phyloP scores from a whole-genome alignment of 2,113 vertebrate species.

The Atrichornis clamosus region DNA sequence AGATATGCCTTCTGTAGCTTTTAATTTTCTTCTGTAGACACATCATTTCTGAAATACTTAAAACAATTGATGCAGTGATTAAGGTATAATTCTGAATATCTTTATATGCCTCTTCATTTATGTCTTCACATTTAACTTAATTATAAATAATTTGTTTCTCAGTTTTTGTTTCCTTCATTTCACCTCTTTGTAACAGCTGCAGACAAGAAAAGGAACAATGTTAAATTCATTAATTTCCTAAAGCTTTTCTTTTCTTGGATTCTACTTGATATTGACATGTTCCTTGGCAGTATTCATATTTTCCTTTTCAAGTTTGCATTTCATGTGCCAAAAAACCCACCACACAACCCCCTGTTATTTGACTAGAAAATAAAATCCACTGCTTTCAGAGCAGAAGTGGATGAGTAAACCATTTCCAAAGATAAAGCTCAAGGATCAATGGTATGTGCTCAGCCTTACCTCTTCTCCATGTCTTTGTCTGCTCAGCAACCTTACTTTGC shows the following conservation, averaged over 20 bases:
- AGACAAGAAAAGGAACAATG: not conserved
- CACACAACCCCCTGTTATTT: not conserved
- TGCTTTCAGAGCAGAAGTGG: not conserved
- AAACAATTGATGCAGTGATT: accelerated
- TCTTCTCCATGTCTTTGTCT: not conserved
- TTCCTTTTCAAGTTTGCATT: not conserved
- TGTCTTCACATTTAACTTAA: not conserved
- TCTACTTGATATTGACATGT: not conserved
- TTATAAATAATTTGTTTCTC: not conserved
- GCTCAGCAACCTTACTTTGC: not conserved
- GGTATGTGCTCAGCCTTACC: not conserved
- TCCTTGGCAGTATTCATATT: not conserved
- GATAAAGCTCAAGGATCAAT: not conserved
- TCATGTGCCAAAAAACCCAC: not conserved
- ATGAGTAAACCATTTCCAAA: not conserved
- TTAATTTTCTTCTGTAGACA: not conserved
- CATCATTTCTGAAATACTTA: not conserved
- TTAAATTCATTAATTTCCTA: not conserved
- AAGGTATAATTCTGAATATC: not conserved
- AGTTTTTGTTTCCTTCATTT: not conserved
- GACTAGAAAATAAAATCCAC: not conserved
- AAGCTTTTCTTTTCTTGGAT: not conserved
- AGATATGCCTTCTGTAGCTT: not conserved
- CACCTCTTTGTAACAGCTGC: not conserved
- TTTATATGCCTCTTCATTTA: not conserved